Conservation (phyloP, 92 coral and sea anemone species). For the Phymanthus crucifer region DNA sequence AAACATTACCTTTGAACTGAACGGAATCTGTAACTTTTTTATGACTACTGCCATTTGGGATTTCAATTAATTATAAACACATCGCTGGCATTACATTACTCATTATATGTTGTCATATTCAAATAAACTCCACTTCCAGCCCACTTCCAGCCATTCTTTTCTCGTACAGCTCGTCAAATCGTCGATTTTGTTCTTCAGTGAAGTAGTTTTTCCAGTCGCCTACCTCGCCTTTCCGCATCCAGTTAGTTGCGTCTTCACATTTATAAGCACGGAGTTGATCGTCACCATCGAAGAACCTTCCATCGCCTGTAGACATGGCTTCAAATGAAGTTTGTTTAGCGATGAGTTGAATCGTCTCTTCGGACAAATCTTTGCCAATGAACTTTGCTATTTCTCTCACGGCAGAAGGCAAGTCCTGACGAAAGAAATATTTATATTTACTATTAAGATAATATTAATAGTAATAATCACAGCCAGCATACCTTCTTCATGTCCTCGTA, state of each 20-base stretch:
- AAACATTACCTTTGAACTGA: no score
- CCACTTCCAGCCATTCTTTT: conserved; percentile 50
- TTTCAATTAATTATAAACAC: no score
- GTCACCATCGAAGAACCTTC: conserved; percentile 6
- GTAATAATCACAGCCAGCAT: no score
- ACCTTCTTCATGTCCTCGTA: no score
- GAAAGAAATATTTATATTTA: background rate
- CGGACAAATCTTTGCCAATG: conserved; percentile 17
- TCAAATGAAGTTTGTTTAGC: conserved; percentile 3
- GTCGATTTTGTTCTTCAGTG: conserved; percentile 26
- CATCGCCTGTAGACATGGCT: conserved; percentile 10
- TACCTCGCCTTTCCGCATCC: conserved; percentile 38
- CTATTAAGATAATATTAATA: background rate
- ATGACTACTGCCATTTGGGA: no score
- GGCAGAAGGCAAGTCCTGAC: conserved; percentile 9
- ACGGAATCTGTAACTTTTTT: no score
- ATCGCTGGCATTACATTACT: no score
- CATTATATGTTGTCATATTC: background rate
- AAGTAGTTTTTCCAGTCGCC: conserved; percentile 53
- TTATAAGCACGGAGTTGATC: background rate
- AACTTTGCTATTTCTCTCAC: conserved; percentile 11
- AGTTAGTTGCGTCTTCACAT: background rate
- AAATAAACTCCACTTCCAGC: conserved; percentile 27
- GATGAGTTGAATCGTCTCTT: conserved; percentile 13
- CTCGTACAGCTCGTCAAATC: conserved; percentile 34